These are phyloP conservation scores for Lasioglossum morio DNA, from an alignment of 2,888 invertebrate species.

Conservation along the genomic window DNA sequence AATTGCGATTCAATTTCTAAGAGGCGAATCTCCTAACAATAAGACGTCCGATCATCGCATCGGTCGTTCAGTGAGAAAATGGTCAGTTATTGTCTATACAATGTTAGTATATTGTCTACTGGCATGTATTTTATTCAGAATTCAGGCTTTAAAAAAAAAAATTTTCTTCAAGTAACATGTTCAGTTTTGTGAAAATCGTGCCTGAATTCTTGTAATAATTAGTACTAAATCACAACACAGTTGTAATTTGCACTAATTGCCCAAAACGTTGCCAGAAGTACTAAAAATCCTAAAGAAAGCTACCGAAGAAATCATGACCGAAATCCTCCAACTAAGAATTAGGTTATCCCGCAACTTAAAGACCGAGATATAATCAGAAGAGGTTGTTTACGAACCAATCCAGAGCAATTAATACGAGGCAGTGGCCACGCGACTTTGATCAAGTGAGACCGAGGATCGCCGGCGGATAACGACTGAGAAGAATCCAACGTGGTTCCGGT, in stretches of 20 bases:
- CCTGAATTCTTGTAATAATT: too few species aligned
- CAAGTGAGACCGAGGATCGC: not conserved
- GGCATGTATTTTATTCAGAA: not conserved
- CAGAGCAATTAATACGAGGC: not conserved
- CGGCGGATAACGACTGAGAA: not conserved
- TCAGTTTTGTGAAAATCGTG: too few species aligned
- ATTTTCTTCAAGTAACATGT: too few species aligned
- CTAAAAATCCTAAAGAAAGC: not conserved
- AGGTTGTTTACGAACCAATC: not conserved
- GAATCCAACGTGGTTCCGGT: not conserved
- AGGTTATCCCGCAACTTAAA: not conserved
- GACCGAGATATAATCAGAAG: not conserved
- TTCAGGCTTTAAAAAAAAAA: too few species aligned
- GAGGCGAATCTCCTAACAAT: not conserved
- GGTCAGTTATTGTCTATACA: not conserved
- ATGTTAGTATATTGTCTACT: too few species aligned
- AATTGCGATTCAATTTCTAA: not conserved
- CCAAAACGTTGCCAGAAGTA: not conserved
- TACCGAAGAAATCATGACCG: not conserved
- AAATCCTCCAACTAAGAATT: not conserved
- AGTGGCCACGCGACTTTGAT: not conserved
- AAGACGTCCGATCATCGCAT: not conserved
- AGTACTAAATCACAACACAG: not conserved
- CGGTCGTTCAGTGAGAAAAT: not conserved
- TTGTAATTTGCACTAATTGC: not conserved